These are phyloP conservation scores for Ectemnius continuus DNA, from an alignment of 2,888 invertebrate species.

Conservation along the genomic window DNA sequence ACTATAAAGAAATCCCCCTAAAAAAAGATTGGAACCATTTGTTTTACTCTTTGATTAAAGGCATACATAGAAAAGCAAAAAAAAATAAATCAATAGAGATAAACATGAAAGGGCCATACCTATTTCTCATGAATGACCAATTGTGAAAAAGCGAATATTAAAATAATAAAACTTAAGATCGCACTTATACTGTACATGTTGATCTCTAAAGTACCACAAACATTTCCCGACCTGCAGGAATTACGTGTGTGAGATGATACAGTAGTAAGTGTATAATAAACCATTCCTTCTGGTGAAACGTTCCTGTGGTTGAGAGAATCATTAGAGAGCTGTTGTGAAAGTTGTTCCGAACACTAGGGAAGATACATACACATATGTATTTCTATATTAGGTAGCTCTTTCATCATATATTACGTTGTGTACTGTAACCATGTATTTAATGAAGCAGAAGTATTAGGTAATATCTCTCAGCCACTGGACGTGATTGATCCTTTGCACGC, in stretches of 20 bases:
- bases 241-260: slow-evolving; percentile 26
- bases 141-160: slow-evolving; percentile 58
- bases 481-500: slow-evolving; percentile 19
- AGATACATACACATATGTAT: too few relatives aligned
- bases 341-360: too few relatives aligned
- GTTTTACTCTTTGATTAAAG: slow-evolving; percentile 24
- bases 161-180: slow-evolving; percentile 59
- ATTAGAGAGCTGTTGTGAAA: neutral
- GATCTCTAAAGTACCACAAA: slow-evolving; percentile 54
- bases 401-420: slow-evolving; percentile 1
- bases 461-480: slow-evolving; percentile 42
- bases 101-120: slow-evolving; percentile 32
- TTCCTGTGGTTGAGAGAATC: slow-evolving; percentile 46
- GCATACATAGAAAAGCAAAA: slow-evolving; percentile 14
- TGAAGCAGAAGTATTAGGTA: neutral
- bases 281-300: slow-evolving; percentile 23
- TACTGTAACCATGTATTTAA: too few relatives aligned
- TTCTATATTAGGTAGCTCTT: neutral
- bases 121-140: slow-evolving; percentile 61
- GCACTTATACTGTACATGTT: slow-evolving; percentile 58
- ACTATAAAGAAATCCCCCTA: too few relatives aligned
- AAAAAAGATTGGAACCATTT: slow-evolving; percentile 25
- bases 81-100: too few relatives aligned
- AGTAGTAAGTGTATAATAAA: slow-evolving; percentile 35
- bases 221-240: slow-evolving; percentile 46